These are phyloP conservation scores for Xenotilapia caudafasciata DNA, from an alignment of 2,113 vertebrate species.

Conservation along the genomic window DNA sequence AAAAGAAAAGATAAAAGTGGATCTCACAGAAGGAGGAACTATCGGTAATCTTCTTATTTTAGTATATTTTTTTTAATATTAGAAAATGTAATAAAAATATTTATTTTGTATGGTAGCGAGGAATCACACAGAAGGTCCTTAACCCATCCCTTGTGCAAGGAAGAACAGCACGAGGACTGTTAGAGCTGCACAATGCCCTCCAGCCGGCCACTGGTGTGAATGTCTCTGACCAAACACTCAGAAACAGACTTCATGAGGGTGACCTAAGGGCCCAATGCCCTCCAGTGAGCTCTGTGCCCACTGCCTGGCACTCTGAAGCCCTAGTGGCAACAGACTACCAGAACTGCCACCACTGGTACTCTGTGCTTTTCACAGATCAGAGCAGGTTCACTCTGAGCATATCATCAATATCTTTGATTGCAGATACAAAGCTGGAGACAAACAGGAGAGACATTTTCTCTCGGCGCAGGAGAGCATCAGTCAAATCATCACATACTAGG, in stretches of 20 bases:
- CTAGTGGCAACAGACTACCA: background rate
- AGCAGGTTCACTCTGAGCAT: background rate
- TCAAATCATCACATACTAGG: background rate
- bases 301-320: background rate
- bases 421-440: background rate
- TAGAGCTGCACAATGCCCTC: background rate
- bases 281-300: background rate
- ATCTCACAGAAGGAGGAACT: background rate
- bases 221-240: background rate
- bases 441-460: background rate
- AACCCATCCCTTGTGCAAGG: background rate
- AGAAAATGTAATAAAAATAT: background rate
- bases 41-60: background rate
- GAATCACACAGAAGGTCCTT: background rate
- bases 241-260: background rate
- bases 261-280: background rate
- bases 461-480: background rate
- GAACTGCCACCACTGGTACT: background rate
- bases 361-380: background rate
- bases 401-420: background rate
- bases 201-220: background rate
- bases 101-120: background rate
- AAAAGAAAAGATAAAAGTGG: background rate
- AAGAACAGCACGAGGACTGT: background rate
- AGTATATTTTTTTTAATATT: background rate